These are phyloP conservation scores for Drosophila aff. DNA, from an alignment of 1,140 invertebrate species.

Conservation along the genomic window DNA sequence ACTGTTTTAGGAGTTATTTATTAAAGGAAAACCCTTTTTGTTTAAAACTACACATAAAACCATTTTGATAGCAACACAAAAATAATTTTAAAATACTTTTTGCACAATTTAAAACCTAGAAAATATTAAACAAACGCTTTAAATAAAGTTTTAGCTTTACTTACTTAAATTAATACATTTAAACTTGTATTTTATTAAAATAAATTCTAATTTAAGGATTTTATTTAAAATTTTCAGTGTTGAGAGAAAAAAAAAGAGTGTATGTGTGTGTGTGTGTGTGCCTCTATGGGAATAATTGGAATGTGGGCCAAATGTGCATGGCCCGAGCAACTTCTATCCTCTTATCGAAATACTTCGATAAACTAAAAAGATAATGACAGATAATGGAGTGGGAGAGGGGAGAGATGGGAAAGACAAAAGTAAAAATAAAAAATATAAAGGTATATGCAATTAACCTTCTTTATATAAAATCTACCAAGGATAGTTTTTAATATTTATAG, in stretches of 20 bases:
- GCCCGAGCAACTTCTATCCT: slow-evolving; percentile 31
- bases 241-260: neutral
- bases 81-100: too few relatives aligned
- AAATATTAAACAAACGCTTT: too few relatives aligned
- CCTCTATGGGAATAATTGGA: slow-evolving; percentile 43
- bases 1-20: too few relatives aligned
- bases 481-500: neutral
- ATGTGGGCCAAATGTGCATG: slow-evolving; percentile 70
- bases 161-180: too few relatives aligned
- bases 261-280: too few relatives aligned
- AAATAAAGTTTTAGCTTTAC: too few relatives aligned
- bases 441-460: neutral
- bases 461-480: neutral
- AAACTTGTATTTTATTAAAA: neutral
- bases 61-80: too few relatives aligned
- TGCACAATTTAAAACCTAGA: too few relatives aligned
- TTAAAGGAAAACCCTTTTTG: too few relatives aligned
- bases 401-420: neutral
- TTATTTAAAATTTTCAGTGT: neutral
- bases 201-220: neutral
- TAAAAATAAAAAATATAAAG: neutral
- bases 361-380: slow-evolving; percentile 46
- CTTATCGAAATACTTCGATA: slow-evolving; percentile 52
- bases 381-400: neutral
- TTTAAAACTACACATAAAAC: too few relatives aligned